phyloP scores from a whole-genome alignment of 2,888 invertebrate genomes.

The Temnothorax ravouxi region DNA sequence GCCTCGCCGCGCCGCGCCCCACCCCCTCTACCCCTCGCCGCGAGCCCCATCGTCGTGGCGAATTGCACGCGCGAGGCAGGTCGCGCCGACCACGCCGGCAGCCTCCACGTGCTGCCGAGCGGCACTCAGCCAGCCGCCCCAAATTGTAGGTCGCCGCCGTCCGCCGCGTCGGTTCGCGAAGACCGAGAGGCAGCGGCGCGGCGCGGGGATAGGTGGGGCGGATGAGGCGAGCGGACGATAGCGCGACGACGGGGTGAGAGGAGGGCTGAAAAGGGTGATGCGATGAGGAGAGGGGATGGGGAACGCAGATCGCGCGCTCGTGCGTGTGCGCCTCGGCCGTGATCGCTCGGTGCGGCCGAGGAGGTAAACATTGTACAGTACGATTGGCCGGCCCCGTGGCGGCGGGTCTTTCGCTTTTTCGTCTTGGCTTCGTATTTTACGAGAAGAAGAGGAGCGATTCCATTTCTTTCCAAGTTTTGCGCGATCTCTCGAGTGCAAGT shows the following conservation, averaged over 20 bases:
- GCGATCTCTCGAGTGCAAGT: not conserved
- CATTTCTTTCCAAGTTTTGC: not conserved
- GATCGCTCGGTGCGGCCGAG: constrained; percentile 81
- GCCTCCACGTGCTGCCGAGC: constrained; percentile 85
- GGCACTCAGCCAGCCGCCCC: constrained; percentile 79
- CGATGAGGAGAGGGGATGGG: constrained; percentile 54
- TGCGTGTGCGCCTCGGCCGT: constrained; percentile 75
- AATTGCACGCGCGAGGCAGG: constrained; percentile 60
- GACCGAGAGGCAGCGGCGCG: not conserved
- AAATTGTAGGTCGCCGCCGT: constrained; percentile 84
- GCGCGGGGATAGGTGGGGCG: not conserved
- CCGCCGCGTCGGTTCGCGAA: constrained; percentile 59
- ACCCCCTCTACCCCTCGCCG: not conserved
- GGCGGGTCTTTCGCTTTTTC: constrained; percentile 85
- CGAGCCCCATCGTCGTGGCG: not conserved
- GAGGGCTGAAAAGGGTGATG: constrained; percentile 38
- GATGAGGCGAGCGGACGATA: constrained; percentile 32
- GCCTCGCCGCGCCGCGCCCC: not conserved
- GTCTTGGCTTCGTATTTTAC: not conserved
- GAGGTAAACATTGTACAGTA: constrained; percentile 85
- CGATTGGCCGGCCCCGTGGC: constrained; percentile 84
- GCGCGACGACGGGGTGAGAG: not conserved
- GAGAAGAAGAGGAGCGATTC: not conserved
- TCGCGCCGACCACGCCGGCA: constrained; percentile 80
- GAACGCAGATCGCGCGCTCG: constrained; percentile 53